A percentile compares a stretch with the other conserved stretches of the same genome.
Evolutionary conservation across 2,113 vertebrate genomes (phyloP).

Genomic region (Tympanuchus pallidicinctus): DNA sequence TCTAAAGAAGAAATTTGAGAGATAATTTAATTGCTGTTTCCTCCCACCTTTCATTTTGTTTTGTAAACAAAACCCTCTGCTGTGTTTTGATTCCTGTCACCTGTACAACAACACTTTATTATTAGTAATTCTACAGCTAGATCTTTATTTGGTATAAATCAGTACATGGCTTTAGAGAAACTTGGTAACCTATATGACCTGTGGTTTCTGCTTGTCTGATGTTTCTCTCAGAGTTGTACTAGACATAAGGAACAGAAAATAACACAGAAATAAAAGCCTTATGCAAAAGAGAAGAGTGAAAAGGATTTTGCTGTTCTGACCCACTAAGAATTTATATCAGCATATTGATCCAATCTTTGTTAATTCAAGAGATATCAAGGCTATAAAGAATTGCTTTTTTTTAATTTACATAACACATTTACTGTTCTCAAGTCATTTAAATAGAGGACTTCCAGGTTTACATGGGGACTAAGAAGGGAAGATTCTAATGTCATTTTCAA

Average conservation of each 20-base stretch:
- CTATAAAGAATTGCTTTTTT: neutral
- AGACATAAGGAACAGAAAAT: neutral
- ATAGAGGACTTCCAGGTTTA: neutral
- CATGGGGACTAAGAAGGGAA: neutral
- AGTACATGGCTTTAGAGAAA: neutral
- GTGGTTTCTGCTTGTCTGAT: neutral
- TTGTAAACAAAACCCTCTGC: neutral
- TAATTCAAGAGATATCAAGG: neutral
- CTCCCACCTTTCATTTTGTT: neutral
- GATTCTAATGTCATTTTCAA: neutral
- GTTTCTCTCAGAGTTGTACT: neutral
- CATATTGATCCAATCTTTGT: neutral
- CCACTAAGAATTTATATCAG: neutral
- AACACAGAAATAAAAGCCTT: neutral
- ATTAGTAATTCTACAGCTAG: neutral
- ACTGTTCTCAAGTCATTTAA: constrained; percentile 13
- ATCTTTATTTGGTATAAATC: neutral
- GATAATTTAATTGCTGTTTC: neutral
- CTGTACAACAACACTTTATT: neutral
- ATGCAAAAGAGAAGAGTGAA: neutral
- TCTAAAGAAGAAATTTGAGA: neutral
- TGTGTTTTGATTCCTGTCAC: neutral
- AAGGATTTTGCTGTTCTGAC: neutral
- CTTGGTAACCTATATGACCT: neutral
- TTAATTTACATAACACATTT: neutral